Evolutionary conservation across 2,888 invertebrate genomes (phyloP).

Genomic region (Agrypnus murinus): DNA sequence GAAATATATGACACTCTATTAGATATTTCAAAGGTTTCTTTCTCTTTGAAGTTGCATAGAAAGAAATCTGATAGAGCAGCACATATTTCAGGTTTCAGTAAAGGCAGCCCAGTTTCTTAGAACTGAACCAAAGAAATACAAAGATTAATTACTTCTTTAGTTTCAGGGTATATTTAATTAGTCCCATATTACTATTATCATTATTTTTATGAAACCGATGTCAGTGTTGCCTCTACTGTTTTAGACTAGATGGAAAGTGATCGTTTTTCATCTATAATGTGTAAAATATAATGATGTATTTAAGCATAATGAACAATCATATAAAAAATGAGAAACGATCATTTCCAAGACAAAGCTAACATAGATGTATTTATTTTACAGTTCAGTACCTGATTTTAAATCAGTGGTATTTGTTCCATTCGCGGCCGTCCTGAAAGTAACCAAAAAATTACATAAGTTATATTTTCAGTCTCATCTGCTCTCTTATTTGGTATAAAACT

Average conservation of each 20-base stretch:
- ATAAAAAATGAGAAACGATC: slow-evolving; percentile 13
- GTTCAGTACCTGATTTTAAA: slow-evolving; percentile 43
- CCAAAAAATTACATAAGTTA: slow-evolving; percentile 38
- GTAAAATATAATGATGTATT: not conserved
- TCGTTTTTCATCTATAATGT: not conserved
- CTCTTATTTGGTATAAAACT: slow-evolving; percentile 37
- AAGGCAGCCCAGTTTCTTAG: not conserved
- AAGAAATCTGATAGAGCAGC: slow-evolving; percentile 8
- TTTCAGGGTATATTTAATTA: not conserved
- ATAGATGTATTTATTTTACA: slow-evolving; percentile 27
- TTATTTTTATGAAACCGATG: not conserved
- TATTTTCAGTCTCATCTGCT: slow-evolving; percentile 20
- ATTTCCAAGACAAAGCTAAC: slow-evolving; percentile 10
- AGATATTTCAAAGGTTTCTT: not conserved
- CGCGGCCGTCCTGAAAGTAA: slow-evolving; percentile 52
- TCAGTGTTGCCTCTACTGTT: not conserved
- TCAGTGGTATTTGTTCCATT: slow-evolving; percentile 54
- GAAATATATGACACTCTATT: not conserved
- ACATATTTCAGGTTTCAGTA: not conserved
- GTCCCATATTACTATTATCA: not conserved
- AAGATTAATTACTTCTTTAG: not conserved
- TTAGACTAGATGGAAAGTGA: not conserved
- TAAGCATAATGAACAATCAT: slow-evolving; percentile 3
- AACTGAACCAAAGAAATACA: not conserved
- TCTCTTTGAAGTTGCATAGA: not conserved